Conservation (phyloP, 2,113 vertebrate genomes). For the Heliornis fulica region DNA sequence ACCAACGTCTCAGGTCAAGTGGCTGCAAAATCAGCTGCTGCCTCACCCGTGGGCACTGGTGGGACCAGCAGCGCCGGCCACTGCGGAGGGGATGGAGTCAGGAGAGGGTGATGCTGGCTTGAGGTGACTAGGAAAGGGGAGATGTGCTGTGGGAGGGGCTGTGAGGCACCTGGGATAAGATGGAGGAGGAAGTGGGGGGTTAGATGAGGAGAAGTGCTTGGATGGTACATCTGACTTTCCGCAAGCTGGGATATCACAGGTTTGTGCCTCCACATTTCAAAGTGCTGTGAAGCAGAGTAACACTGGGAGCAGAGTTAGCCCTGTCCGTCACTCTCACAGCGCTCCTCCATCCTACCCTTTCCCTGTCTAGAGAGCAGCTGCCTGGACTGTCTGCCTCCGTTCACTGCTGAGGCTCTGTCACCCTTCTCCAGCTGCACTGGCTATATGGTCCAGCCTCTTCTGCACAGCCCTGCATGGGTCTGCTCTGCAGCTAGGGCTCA, state of each 20-base stretch:
- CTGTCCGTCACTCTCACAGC: neutral
- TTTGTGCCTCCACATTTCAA: neutral
- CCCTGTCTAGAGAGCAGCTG: neutral
- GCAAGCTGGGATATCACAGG: neutral
- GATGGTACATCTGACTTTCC: neutral
- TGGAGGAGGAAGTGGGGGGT: neutral
- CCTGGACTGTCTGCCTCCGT: rapidly evolving
- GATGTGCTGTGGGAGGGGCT: neutral
- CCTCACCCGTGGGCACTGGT: neutral
- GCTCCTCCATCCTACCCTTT: neutral
- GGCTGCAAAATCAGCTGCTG: conserved; percentile 27
- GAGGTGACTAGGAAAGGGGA: neutral
- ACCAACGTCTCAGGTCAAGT: neutral
- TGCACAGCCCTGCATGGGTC: neutral
- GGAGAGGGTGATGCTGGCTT: neutral
- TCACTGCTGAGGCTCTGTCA: neutral
- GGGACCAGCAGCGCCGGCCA: neutral
- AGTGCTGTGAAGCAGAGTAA: neutral
- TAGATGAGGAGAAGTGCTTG: neutral
- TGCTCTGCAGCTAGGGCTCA: rapidly evolving
- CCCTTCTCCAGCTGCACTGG: neutral
- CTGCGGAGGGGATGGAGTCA: neutral
- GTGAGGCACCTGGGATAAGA: rapidly evolving
- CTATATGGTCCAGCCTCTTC: neutral
- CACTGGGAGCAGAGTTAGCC: neutral